Evolutionary conservation across 2,797 vertebrate genomes (phyloP).

Genomic region (Sebastes variabilis): DNA sequence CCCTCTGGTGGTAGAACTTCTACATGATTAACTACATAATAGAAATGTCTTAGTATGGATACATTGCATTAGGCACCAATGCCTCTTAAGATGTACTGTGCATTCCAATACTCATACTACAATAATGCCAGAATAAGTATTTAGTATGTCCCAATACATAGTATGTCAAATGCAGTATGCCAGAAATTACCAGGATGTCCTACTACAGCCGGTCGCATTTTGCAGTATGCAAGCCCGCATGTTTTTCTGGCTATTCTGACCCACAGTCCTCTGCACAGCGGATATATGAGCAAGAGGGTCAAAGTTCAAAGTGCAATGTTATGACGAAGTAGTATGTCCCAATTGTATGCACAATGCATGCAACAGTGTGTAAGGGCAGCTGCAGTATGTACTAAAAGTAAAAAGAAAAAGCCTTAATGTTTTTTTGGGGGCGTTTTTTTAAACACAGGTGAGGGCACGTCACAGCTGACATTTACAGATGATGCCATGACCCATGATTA

Average conservation of each 20-base stretch:
- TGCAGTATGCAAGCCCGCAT: too few species aligned
- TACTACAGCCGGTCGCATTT: too few species aligned
- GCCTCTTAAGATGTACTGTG: not conserved
- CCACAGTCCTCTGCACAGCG: too few species aligned
- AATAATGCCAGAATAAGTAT: too few species aligned
- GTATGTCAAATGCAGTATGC: too few species aligned
- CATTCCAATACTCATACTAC: too few species aligned
- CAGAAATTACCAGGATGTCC: too few species aligned
- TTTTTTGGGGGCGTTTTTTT: not conserved
- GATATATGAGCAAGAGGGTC: not conserved
- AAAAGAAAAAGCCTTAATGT: not conserved
- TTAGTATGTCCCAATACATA: too few species aligned
- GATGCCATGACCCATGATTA: not conserved
- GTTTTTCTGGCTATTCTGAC: too few species aligned
- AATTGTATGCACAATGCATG: not conserved
- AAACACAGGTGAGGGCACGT: not conserved
- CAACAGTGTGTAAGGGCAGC: not conserved
- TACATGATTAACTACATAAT: not conserved
- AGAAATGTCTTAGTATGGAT: not conserved
- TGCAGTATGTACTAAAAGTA: not conserved
- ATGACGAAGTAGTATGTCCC: not conserved
- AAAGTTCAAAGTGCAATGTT: not conserved
- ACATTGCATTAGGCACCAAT: not conserved
- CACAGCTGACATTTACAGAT: not conserved
- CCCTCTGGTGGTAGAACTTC: constrained; percentile 40